phyloP scores from a whole-genome alignment of 2,888 invertebrate genomes.

The Cryptocheilus praepositus region DNA sequence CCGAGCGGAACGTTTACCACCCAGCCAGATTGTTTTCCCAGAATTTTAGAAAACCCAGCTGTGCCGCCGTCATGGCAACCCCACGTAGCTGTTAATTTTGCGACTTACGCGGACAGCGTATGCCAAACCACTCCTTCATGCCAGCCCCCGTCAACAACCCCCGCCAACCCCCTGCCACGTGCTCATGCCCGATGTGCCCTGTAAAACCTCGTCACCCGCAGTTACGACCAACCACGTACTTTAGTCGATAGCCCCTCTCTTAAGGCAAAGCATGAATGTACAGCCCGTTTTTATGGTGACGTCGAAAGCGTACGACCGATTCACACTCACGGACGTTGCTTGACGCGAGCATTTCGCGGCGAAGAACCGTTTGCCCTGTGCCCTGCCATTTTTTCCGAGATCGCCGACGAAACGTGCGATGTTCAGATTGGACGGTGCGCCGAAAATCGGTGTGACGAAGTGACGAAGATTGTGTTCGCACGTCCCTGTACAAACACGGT shows the following conservation, averaged over 20 bases:
- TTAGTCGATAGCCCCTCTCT: slow-evolving; percentile 54
- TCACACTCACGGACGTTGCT: too few relatives aligned
- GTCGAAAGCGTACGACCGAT: too few relatives aligned
- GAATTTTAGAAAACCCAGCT: slow-evolving; percentile 30
- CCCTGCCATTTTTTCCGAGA: too few relatives aligned
- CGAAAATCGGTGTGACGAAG: too few relatives aligned
- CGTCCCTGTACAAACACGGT: too few relatives aligned
- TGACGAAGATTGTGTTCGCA: too few relatives aligned
- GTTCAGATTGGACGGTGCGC: too few relatives aligned
- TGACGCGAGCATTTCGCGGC: too few relatives aligned
- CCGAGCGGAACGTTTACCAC: slow-evolving; percentile 49
- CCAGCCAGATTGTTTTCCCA: slow-evolving; percentile 54
- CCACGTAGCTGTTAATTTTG: slow-evolving; percentile 49
- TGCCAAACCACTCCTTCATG: not conserved
- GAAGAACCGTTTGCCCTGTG: too few relatives aligned
- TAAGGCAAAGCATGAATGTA: slow-evolving; percentile 54
- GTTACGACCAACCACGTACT: slow-evolving; percentile 53
- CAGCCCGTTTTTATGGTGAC: slow-evolving; percentile 11
- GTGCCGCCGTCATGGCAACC: slow-evolving; percentile 49
- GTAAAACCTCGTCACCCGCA: slow-evolving; percentile 11
- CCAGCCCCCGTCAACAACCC: not conserved
- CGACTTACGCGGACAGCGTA: slow-evolving; percentile 23
- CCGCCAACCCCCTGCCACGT: slow-evolving; percentile 8
- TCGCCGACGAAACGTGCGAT: too few relatives aligned
- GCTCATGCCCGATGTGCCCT: too few relatives aligned